Percentiles rank a stretch among this genome's conserved stretches.
Conservation (phyloP, 2,888 invertebrate species). For the Agriopis leucophaearia region DNA sequence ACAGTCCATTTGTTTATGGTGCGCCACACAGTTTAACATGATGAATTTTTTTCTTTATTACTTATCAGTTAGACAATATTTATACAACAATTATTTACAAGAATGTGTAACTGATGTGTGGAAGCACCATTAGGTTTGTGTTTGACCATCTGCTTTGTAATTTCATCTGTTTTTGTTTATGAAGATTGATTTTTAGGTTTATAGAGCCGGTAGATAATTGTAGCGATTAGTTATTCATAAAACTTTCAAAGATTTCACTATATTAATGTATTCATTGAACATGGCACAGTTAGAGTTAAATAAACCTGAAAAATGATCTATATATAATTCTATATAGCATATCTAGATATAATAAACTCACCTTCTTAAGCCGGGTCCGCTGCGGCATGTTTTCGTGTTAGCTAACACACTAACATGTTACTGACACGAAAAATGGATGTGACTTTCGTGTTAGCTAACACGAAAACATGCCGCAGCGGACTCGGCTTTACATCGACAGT, state of each 20-base stretch:
- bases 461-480: no score
- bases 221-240: slow-evolving; percentile 2
- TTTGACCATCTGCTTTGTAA: slow-evolving; percentile 6
- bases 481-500: slow-evolving; percentile 9
- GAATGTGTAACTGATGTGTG: no score
- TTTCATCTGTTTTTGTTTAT: neutral
- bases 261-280: neutral
- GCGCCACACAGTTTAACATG: no score
- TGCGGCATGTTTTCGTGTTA: no score
- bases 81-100: no score
- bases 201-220: neutral
- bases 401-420: no score
- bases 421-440: no score
- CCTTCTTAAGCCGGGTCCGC: no score
- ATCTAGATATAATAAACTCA: neutral
- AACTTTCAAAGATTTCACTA: neutral
- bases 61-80: no score
- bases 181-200: neutral
- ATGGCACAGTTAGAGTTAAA: neutral
- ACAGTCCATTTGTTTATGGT: slow-evolving; percentile 8
- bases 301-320: no score
- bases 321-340: neutral
- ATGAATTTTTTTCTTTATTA: no score
- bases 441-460: no score
- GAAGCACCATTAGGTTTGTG: slow-evolving; percentile 9